Conservation (phyloP, 2,797 vertebrate species). For the Pempheris klunzingeri region DNA sequence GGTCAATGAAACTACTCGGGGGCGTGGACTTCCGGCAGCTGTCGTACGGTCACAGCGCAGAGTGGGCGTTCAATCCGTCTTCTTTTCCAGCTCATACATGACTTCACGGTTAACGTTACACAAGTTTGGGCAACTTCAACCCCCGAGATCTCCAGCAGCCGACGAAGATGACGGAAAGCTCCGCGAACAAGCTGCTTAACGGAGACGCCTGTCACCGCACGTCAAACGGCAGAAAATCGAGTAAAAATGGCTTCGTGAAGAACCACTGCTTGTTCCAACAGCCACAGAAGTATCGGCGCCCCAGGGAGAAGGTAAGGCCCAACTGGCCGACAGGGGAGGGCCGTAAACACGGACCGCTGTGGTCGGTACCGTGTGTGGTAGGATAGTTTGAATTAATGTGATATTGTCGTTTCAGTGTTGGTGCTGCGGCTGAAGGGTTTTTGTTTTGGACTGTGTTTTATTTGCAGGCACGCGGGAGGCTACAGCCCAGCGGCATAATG, state of each 20-base stretch:
- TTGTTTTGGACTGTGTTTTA: constrained; percentile 9
- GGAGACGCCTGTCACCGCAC: constrained; percentile 77
- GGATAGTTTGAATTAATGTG: not conserved
- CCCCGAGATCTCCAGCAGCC: constrained; percentile 2
- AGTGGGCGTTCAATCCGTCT: constrained; percentile 74
- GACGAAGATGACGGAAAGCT: constrained; percentile 83
- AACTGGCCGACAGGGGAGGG: constrained; percentile 15
- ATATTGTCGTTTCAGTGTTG: not conserved
- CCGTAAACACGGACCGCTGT: not conserved
- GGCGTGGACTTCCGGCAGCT: constrained; percentile 72
- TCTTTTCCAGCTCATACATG: constrained; percentile 56
- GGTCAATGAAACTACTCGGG: constrained; percentile 39
- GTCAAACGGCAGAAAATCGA: constrained; percentile 69
- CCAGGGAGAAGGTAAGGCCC: constrained; percentile 85
- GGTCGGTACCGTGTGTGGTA: not conserved
- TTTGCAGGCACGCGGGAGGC: not conserved
- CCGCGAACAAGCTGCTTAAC: constrained; percentile 79
- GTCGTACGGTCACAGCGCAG: constrained; percentile 50
- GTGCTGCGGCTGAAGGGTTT: not conserved
- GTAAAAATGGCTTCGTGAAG: constrained; percentile 85
- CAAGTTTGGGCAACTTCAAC: constrained; percentile 55
- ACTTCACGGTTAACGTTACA: constrained; percentile 56
- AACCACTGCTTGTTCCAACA: constrained; percentile 78
- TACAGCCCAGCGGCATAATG: not conserved
- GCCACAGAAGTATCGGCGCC: constrained; percentile 77